Percentiles rank a stretch among this genome's conserved stretches.
These are phyloP conservation scores for Sceliomorpha sp. DNA, from an alignment of 2,888 invertebrate genomes.

Conservation along the genomic window DNA sequence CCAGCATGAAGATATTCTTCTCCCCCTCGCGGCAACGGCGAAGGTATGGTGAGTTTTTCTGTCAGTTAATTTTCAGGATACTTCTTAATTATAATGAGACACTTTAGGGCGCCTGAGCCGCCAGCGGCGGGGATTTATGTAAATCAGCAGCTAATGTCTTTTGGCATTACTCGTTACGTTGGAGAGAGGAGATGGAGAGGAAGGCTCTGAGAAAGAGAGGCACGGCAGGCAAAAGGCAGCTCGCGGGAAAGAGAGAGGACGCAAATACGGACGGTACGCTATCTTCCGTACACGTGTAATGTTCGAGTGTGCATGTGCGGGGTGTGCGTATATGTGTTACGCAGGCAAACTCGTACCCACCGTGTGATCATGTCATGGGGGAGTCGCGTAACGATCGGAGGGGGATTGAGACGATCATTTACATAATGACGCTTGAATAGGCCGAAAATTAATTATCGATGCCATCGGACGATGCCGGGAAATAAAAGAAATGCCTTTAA, in stretches of 20 bases:
- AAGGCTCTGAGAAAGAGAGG: conserved; percentile 21
- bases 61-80: conserved; percentile 76
- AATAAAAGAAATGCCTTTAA: conserved; percentile 62
- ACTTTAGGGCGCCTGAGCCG: conserved; percentile 67
- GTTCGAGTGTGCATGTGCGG: conserved; percentile 17
- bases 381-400: conserved; percentile 61
- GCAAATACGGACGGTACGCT: conserved; percentile 31
- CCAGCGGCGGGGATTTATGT: conserved; percentile 70
- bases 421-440: conserved; percentile 69
- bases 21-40: conserved; percentile 52
- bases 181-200: conserved; percentile 28
- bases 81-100: conserved; percentile 79
- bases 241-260: conserved; percentile 12
- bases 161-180: conserved; percentile 71
- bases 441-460: conserved; percentile 71
- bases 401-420: conserved; percentile 65
- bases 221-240: conserved; percentile 10
- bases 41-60: conserved; percentile 63
- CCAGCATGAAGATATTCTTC: conserved; percentile 51
- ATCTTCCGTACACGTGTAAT: conserved; percentile 41
- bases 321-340: conserved; percentile 25
- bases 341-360: conserved; percentile 11
- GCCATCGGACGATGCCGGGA: conserved; percentile 64
- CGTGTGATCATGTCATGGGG: conserved; percentile 28
- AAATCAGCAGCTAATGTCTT: conserved; percentile 78